A percentile compares a stretch with the other conserved stretches of the same genome.
Evolutionary conservation across 2,888 invertebrate species (phyloP).

Genomic region (Tenthredo scrophulariae): DNA sequence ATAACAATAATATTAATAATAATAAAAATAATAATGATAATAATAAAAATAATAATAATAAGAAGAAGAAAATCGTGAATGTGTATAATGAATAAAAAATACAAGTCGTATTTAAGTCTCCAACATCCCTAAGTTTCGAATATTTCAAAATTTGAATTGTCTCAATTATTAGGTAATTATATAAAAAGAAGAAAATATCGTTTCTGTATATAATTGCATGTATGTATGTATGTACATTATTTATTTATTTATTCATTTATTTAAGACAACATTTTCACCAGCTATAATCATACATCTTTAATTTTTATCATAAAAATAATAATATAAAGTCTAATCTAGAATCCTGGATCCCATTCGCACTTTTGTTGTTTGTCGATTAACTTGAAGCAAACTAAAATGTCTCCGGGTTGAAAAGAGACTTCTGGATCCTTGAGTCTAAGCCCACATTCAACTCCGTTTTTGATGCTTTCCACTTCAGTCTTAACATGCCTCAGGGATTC

Average conservation of each 20-base stretch:
- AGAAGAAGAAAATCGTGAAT: neutral
- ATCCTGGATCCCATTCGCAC: constrained; percentile 93
- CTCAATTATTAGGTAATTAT: neutral
- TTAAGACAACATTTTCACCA: neutral
- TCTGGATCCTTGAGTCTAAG: constrained; percentile 85
- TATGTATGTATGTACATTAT: constrained; percentile 27
- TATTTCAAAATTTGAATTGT: neutral
- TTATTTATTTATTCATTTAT: constrained; percentile 1
- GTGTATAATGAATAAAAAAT: constrained; percentile 2
- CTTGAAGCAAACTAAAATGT: constrained; percentile 88
- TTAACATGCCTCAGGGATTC: constrained; percentile 94
- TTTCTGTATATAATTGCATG: neutral
- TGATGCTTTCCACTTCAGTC: constrained; percentile 90
- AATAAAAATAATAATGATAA: neutral
- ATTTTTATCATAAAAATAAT: neutral
- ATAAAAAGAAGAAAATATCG: neutral
- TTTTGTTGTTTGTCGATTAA: constrained; percentile 82
- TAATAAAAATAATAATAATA: neutral
- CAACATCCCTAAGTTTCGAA: neutral
- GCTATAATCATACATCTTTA: neutral
- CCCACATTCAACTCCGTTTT: constrained; percentile 94
- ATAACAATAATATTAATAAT: neutral
- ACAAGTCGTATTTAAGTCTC: neutral
- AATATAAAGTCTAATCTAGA: constrained; percentile 80
- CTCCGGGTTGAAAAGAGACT: constrained; percentile 86